phyloP scores from a whole-genome alignment of 2,113 vertebrate genomes.

The Zosterops pallidus region DNA sequence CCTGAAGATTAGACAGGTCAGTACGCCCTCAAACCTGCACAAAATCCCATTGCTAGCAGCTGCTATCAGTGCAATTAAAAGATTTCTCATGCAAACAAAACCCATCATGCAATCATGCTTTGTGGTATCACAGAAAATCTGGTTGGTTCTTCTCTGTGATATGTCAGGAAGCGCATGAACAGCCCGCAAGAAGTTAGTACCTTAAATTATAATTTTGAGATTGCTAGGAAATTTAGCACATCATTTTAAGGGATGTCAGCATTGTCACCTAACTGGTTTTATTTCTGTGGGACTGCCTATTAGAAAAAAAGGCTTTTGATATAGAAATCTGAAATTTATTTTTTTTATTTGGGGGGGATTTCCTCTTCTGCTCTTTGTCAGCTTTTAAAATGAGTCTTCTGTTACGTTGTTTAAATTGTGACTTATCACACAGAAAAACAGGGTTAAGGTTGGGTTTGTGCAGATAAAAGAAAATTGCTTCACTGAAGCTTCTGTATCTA shows the following conservation, averaged over 20 bases:
- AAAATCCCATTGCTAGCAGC: slow-evolving; percentile 29
- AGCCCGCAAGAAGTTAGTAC: slow-evolving; percentile 70
- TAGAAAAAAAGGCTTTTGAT: not conserved
- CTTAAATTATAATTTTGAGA: not conserved
- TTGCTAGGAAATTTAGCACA: not conserved
- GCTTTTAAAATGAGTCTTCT: not conserved
- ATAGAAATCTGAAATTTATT: not conserved
- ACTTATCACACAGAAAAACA: not conserved
- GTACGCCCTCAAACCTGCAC: slow-evolving; percentile 19
- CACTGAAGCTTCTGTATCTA: not conserved
- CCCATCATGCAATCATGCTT: slow-evolving; percentile 87
- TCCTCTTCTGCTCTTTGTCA: not conserved
- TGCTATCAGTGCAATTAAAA: slow-evolving; percentile 34
- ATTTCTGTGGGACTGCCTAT: not conserved
- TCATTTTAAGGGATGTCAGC: not conserved
- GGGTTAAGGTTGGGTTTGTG: not conserved
- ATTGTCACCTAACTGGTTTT: slow-evolving; percentile 9
- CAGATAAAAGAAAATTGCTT: not conserved
- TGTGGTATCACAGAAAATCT: slow-evolving; percentile 60
- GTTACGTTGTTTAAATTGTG: not conserved
- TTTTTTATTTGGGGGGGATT: not conserved
- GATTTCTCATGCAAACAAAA: slow-evolving; percentile 79
- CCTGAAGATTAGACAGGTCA: slow-evolving; percentile 46
- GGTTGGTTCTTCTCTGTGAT: slow-evolving; percentile 32
- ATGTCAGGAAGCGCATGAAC: slow-evolving; percentile 55